Evolutionary conservation across 2,113 vertebrate genomes (phyloP).

Genomic region (rabbit (Oryctolagus cuniculus)): mOryCun1.1 NC_091453.1:126793001-126793500

Average conservation of each 20-base stretch:
- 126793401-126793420: not conserved
- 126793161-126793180: not conserved
- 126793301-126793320: not conserved
- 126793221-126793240: too few relatives aligned
- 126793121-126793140: not conserved
- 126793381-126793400: not conserved
- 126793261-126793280: not conserved
- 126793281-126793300: not conserved
- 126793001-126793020: not conserved
- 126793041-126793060: not conserved
- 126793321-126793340: not conserved
- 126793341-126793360: not conserved
- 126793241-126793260: not conserved
- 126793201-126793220: not conserved
- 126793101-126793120: not conserved
- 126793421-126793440: not conserved
- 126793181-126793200: not conserved
- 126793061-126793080: constrained; percentile 16
- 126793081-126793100: not conserved
- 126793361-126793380: not conserved
- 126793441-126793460: not conserved
- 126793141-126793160: not conserved
- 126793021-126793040: not conserved
- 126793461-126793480: not conserved
- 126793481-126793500: constrained; percentile 15